A percentile compares a stretch with the other conserved stretches of the same genome.
Evolutionary conservation across 2,888 invertebrate genomes (phyloP).

Genomic region (Neocrepidodera transversa): DNA sequence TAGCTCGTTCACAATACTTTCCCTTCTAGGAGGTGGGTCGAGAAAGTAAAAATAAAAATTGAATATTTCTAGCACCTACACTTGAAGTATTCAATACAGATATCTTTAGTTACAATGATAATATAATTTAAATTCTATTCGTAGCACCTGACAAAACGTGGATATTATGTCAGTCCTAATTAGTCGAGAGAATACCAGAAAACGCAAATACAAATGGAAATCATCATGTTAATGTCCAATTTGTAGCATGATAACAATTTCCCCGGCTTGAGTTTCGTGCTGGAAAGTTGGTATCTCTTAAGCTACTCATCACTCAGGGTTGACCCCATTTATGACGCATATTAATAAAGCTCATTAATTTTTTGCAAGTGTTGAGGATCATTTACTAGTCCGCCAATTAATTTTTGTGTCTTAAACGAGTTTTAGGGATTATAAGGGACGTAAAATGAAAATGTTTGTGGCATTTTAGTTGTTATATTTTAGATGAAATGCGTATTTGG

Average conservation of each 20-base stretch:
- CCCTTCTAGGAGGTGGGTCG: no score
- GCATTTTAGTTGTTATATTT: no score
- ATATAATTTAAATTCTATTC: slow-evolving; percentile 6
- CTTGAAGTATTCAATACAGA: no score
- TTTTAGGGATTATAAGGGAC: no score
- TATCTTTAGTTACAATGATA: no score
- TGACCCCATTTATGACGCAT: slow-evolving; percentile 18
- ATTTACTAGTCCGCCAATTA: background rate
- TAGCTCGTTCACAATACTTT: no score
- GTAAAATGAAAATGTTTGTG: no score
- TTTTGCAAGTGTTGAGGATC: slow-evolving; percentile 2
- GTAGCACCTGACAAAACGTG: slow-evolving; percentile 9
- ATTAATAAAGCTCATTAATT: slow-evolving; percentile 21
- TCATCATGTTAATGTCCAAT: slow-evolving; percentile 23
- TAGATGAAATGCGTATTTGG: no score
- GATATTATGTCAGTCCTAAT: slow-evolving; percentile 11
- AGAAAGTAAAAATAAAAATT: no score
- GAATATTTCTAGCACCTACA: no score
- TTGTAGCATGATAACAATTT: slow-evolving; percentile 24
- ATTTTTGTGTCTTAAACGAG: background rate
- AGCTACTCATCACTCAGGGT: slow-evolving; percentile 22
- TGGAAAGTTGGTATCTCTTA: slow-evolving; percentile 24
- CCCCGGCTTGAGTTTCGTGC: slow-evolving; percentile 22
- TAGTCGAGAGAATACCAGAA: slow-evolving; percentile 1
- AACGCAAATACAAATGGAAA: slow-evolving; percentile 22